Evolutionary conservation across 1,140 invertebrate species (phyloP), one percentile per base, ranked within the genome.

Genomic region (Amphibalanus amphitrite): DNA sequence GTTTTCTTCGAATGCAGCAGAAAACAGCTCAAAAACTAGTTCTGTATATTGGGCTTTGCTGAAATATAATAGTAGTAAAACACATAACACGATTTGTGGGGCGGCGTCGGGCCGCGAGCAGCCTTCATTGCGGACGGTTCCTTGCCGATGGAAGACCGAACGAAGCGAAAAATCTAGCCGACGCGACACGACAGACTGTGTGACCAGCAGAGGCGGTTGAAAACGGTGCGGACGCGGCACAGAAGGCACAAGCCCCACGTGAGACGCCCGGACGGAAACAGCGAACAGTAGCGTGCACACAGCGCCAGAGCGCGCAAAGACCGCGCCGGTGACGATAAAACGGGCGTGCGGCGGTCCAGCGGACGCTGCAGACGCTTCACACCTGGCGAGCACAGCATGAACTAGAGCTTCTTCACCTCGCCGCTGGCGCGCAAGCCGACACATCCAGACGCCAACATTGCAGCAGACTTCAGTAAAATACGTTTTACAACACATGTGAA

Each of bases 11-110:
- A n/a, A n/a, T n/a, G n/a, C 33, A 38, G 33, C 33, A 64, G 86
- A 88, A 76, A 90, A 89, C 77, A 92, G 47, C 17, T 17, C 10
- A 20, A 59, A 59, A 59, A 59, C 47, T 59, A 59, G 47, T 38
- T 38, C 13, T 20, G 20, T 59, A 20, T 59, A 59, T 59, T 59
- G 47, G 10, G 47, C 47, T 59, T 59, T 20, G 17, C 47, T 13
- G 47, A 20, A 59, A 59, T 59, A 59, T 59, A 59, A 59, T 59
- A 59, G 38, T 38, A 38, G 47, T 59, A 59, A 59, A 59, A 59
- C 47, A 59, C 47, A 59, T 59, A 59, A 59, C 47, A 59, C 20
- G 47, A 59, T 59, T 23, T 1, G 6, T 13, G 13, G 20, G 47
- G 20, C 47, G 20, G 23, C 10, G 3, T 3, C 47, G 47, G 10